These are phyloP conservation scores for Allolobophora icterica DNA, from an alignment of 2,888 invertebrate species.

Conservation along the genomic window DNA sequence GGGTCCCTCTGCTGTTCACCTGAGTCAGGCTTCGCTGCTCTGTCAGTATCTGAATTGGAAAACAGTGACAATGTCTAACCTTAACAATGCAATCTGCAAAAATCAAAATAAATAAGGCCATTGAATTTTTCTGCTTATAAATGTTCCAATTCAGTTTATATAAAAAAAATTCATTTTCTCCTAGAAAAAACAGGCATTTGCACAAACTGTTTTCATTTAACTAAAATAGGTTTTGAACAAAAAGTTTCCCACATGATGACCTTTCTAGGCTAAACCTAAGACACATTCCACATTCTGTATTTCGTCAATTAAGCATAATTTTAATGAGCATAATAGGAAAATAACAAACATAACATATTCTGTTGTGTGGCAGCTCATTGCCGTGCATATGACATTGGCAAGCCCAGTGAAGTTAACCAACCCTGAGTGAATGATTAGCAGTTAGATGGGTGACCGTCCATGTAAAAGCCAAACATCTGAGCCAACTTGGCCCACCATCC, in stretches of 20 bases:
- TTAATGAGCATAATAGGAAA: neutral
- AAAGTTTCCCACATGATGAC: neutral
- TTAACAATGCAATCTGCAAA: neutral
- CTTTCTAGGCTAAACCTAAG: neutral
- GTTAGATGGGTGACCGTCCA: neutral
- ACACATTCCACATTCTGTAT: neutral
- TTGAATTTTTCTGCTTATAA: neutral
- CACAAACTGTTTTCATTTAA: too few species aligned
- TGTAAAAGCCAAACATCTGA: neutral
- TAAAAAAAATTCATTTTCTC: too few species aligned
- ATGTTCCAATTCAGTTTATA: neutral
- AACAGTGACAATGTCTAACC: neutral
- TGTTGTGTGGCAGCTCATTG: neutral
- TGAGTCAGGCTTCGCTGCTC: neutral
- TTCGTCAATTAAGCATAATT: neutral
- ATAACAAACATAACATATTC: too few species aligned
- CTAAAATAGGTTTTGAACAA: neutral
- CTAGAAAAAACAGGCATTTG: too few species aligned
- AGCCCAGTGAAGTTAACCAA: neutral
- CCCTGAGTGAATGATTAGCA: neutral
- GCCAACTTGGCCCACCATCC: neutral
- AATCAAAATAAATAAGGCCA: neutral
- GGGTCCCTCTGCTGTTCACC: slow-evolving; percentile 18
- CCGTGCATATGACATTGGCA: neutral
- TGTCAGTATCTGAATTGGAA: neutral